Percentiles rank a stretch among this genome's conserved stretches.
Conservation (phyloP, 2,797 vertebrate genomes). For the Mico argentatus region DNA sequence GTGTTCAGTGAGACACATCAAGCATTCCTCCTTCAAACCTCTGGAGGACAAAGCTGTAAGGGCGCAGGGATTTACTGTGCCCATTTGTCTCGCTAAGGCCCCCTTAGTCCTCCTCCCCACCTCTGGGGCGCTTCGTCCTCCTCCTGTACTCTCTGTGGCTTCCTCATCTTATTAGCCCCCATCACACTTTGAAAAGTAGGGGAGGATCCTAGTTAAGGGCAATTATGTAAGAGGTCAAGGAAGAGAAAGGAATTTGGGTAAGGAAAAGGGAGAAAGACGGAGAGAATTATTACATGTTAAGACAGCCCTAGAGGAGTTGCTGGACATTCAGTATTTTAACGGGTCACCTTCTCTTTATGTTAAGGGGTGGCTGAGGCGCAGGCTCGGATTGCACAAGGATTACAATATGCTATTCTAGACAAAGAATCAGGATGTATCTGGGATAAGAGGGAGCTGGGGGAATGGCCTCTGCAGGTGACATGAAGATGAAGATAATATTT, state of each 20-base stretch:
- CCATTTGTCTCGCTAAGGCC: neutral
- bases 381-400: neutral
- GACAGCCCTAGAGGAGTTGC: neutral
- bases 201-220: neutral
- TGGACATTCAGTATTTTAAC: neutral
- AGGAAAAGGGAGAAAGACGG: neutral
- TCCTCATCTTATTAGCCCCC: neutral
- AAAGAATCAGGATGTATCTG: neutral
- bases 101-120: neutral
- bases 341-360: neutral
- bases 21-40: conserved; percentile 56
- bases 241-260: conserved; percentile 17
- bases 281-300: neutral
- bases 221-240: conserved; percentile 48
- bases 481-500: neutral
- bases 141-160: neutral
- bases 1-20: conserved; percentile 58
- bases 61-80: neutral
- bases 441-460: too few species aligned
- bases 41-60: conserved; percentile 65
- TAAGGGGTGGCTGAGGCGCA: neutral
- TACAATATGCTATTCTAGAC: neutral
- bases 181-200: neutral
- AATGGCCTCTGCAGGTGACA: neutral
- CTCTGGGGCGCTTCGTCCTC: neutral